Evolutionary conservation across 2,797 vertebrate species (phyloP).

Genomic region (Amniataba percoides): DNA sequence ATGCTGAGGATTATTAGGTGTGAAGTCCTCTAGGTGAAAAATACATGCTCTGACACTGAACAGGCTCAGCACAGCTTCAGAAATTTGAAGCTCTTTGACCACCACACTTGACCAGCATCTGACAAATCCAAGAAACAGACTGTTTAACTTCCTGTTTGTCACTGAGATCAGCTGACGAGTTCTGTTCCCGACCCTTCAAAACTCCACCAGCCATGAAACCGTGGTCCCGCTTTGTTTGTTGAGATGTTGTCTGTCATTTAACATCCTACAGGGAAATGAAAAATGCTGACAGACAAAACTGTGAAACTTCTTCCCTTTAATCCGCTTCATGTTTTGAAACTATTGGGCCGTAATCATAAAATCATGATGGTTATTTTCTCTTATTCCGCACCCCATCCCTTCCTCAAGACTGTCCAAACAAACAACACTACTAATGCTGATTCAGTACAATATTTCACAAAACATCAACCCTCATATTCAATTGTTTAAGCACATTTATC

Average conservation of each 20-base stretch:
- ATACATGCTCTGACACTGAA: background rate
- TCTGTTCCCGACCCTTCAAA: background rate
- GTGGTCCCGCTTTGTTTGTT: background rate
- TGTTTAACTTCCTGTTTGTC: conserved; percentile 47
- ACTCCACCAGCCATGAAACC: conserved; percentile 1
- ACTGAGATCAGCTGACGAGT: conserved; percentile 24
- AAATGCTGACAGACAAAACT: conserved; percentile 37
- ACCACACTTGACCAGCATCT: background rate
- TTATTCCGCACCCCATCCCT: background rate
- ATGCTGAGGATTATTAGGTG: background rate
- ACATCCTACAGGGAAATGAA: conserved; percentile 43
- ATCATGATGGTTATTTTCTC: background rate
- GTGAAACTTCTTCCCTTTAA: background rate
- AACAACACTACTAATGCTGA: background rate
- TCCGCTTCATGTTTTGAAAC: conserved; percentile 12
- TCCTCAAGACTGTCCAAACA: background rate
- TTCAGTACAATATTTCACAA: background rate
- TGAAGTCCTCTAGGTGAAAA: background rate
- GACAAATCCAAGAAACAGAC: conserved; percentile 5
- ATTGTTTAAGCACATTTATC: too few relatives aligned
- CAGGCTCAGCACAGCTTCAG: background rate
- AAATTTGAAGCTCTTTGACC: background rate
- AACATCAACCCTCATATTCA: too few relatives aligned
- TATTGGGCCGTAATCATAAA: background rate
- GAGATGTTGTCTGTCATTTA: background rate